phyloP scores from a whole-genome alignment of 2,797 vertebrate species.

The Tragelaphus eurycerus region DNA sequence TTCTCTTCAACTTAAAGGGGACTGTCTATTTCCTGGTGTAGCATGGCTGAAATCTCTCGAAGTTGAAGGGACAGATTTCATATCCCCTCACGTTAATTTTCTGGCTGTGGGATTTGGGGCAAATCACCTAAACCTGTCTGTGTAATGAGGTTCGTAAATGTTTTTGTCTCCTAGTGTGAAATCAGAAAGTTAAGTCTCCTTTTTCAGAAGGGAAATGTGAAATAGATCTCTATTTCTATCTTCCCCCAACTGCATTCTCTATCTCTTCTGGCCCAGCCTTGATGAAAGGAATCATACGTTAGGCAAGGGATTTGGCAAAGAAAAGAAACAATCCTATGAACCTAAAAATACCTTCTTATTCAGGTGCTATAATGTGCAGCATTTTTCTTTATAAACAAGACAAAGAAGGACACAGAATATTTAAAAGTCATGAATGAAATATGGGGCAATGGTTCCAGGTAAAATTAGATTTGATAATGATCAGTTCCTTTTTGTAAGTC shows the following conservation, averaged over 20 bases:
- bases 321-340: background rate
- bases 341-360: constrained; percentile 1
- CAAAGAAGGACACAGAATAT: background rate
- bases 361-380: background rate
- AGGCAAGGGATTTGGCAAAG: constrained; percentile 14
- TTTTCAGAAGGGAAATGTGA: constrained; percentile 3
- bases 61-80: background rate
- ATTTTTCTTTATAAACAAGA: background rate
- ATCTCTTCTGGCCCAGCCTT: background rate
- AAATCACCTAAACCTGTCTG: constrained; percentile 4
- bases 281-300: constrained; percentile 9
- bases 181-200: background rate
- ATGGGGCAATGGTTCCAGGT: background rate
- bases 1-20: background rate
- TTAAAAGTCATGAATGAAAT: constrained; percentile 37
- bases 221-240: background rate
- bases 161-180: background rate
- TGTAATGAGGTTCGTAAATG: constrained; percentile 36
- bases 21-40: background rate
- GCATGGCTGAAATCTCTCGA: background rate
- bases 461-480: constrained; percentile 34
- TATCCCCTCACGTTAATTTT: background rate
- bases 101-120: constrained; percentile 9
- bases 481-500: background rate
- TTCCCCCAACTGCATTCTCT: background rate